Conservation (phyloP, 92 coral and sea anemone genomes). For the Ricordea florida region DNA sequence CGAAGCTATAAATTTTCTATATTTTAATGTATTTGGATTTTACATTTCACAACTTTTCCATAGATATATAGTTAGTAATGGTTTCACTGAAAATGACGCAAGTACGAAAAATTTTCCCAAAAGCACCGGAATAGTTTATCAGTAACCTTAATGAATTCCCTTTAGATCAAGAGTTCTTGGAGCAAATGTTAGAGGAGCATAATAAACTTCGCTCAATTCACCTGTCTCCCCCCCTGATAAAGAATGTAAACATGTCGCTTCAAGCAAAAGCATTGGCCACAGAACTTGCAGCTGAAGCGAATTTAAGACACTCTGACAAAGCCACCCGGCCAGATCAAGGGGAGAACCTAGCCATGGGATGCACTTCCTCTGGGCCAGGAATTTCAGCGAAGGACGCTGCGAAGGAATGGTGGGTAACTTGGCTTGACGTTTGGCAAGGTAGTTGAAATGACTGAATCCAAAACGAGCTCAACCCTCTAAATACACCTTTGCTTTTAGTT, state of each 20-base stretch:
- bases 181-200: slow-evolving; percentile 75
- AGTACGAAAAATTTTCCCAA: no score
- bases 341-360: slow-evolving; percentile 91
- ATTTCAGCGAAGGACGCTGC: slow-evolving; percentile 64
- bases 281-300: slow-evolving; percentile 70
- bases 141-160: neutral
- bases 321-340: slow-evolving; percentile 81
- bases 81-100: no score
- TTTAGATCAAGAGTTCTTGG: slow-evolving; percentile 61
- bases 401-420: slow-evolving; percentile 71
- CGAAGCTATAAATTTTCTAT: no score
- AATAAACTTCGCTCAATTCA: slow-evolving; percentile 82
- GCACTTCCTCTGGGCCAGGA: slow-evolving; percentile 70
- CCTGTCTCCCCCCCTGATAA: slow-evolving; percentile 52
- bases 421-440: neutral
- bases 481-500: neutral
- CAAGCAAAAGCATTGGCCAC: slow-evolving; percentile 80
- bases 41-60: no score
- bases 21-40: no score
- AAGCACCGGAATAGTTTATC: neutral
- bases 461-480: no score
- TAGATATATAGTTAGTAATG: no score
- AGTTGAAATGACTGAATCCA: no score
- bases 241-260: slow-evolving; percentile 63
- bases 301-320: slow-evolving; percentile 76